These are phyloP conservation scores for Oncorhynchus gorbuscha DNA, from an alignment of 2,113 vertebrate species.

Conservation along the genomic window DNA sequence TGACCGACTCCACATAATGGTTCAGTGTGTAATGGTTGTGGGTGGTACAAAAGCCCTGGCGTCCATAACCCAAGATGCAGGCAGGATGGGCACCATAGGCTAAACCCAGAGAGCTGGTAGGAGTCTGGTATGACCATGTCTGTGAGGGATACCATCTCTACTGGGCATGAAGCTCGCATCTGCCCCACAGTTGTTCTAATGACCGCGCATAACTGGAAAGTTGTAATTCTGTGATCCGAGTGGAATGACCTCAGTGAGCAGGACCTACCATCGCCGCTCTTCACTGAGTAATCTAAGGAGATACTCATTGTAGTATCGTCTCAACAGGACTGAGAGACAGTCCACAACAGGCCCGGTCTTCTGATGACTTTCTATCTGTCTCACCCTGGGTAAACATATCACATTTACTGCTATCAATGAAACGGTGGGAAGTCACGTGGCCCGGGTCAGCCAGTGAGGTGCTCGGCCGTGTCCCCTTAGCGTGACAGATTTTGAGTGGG, in stretches of 20 bases:
- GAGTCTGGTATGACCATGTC: slow-evolving; percentile 82
- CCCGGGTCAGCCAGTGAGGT: slow-evolving; percentile 84
- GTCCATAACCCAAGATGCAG: slow-evolving; percentile 82
- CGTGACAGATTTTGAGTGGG: slow-evolving; percentile 87
- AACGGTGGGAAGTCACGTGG: slow-evolving; percentile 81
- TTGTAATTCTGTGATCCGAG: slow-evolving; percentile 93
- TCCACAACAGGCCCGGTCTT: slow-evolving; percentile 74
- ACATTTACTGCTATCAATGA: slow-evolving; percentile 93
- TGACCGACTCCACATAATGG: slow-evolving; percentile 86
- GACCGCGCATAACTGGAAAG: slow-evolving; percentile 92
- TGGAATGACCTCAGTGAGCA: slow-evolving; percentile 86
- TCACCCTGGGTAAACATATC: slow-evolving; percentile 83
- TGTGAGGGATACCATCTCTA: slow-evolving; percentile 82
- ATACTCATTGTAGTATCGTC: slow-evolving; percentile 92
- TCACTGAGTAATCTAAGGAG: slow-evolving; percentile 92
- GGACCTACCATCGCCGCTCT: slow-evolving; percentile 83
- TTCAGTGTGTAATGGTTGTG: slow-evolving; percentile 87
- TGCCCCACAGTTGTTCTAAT: slow-evolving; percentile 80
- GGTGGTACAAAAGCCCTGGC: slow-evolving; percentile 85
- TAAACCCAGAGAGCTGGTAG: slow-evolving; percentile 78
- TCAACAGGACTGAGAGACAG: slow-evolving; percentile 75
- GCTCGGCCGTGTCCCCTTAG: slow-evolving; percentile 81
- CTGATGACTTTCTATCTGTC: slow-evolving; percentile 59
- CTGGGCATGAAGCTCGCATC: slow-evolving; percentile 88
- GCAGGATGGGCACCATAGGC: slow-evolving; percentile 83